Conservation (phyloP, 2,797 vertebrate species). For the Momotus momota region DNA sequence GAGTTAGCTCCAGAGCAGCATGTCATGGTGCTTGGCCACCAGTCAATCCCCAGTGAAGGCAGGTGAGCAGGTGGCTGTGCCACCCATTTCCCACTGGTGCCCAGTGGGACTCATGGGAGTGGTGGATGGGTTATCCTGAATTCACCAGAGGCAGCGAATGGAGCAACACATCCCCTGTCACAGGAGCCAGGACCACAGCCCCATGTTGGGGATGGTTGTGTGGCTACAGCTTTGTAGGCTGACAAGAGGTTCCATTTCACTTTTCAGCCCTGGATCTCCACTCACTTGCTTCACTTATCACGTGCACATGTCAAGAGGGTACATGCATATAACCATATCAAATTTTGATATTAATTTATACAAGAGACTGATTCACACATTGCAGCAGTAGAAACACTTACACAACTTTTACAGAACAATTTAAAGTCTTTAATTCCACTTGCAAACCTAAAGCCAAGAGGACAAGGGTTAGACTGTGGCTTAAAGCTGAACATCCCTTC, state of each 20-base stretch:
- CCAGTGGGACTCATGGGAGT: rapidly evolving
- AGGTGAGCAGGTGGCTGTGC: not conserved
- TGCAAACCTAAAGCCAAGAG: not conserved
- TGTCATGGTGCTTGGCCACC: not conserved
- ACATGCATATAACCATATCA: not conserved
- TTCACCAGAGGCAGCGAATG: not conserved
- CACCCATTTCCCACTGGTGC: not conserved
- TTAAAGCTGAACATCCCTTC: not conserved
- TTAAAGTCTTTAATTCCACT: not conserved
- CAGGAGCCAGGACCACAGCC: not conserved
- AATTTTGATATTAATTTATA: not conserved
- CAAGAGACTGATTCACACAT: not conserved
- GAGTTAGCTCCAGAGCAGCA: not conserved
- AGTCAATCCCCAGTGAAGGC: not conserved
- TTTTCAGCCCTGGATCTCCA: not conserved
- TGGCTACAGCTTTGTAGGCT: not conserved
- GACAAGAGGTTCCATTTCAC: rapidly evolving
- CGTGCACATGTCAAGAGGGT: not conserved
- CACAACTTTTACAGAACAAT: not conserved
- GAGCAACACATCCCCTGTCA: rapidly evolving
- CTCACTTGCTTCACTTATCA: not conserved
- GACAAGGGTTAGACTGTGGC: not conserved
- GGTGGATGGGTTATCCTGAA: not conserved
- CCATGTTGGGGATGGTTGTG: rapidly evolving
- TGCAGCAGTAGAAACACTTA: not conserved